These are phyloP conservation scores for Coelopa frigida DNA, from an alignment of 1,140 invertebrate species.

Conservation along the genomic window DNA sequence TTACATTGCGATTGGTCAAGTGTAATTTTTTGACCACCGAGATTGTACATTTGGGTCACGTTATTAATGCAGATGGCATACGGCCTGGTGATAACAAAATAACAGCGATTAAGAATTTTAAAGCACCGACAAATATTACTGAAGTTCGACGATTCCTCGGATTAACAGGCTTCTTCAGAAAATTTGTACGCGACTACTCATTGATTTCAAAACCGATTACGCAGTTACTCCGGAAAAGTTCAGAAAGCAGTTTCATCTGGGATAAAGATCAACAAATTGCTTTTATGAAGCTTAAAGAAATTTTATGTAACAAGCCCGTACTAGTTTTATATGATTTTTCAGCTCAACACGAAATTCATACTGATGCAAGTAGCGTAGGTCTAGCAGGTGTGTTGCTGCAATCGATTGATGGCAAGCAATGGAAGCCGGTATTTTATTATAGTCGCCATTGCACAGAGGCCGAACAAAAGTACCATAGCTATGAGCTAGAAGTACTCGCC, in stretches of 20 bases:
- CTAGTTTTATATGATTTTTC: conserved; percentile 15
- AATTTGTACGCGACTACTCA: conserved; percentile 26
- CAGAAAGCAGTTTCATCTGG: conserved; percentile 16
- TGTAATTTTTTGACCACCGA: conserved; percentile 32
- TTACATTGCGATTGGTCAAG: conserved; percentile 28
- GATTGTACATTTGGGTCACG: conserved; percentile 28
- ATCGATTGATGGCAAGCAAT: conserved; percentile 20
- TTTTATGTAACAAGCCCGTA: conserved; percentile 15
- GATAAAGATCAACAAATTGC: conserved; percentile 7
- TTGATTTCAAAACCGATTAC: conserved; percentile 21
- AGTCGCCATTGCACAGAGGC: conserved; percentile 4
- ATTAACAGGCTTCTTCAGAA: conserved; percentile 19
- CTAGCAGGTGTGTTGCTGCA: conserved; percentile 34
- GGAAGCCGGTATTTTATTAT: conserved; percentile 4
- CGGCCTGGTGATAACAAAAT: conserved; percentile 28
- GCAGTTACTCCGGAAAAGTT: conserved; percentile 20
- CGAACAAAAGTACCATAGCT: conserved; percentile 32
- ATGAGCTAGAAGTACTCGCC: conserved; percentile 39
- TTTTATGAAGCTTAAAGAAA: conserved; percentile 13
- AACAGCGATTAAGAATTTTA: conserved; percentile 23
- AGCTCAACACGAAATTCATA: conserved; percentile 23
- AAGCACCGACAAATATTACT: conserved; percentile 18
- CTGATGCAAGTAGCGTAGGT: conserved; percentile 24
- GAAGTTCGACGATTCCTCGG: conserved; percentile 26
- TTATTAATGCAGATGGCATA: conserved; percentile 19